Evolutionary conservation across 2,797 vertebrate species (phyloP).

Genomic region (Dromococcyx pavoninus): DNA sequence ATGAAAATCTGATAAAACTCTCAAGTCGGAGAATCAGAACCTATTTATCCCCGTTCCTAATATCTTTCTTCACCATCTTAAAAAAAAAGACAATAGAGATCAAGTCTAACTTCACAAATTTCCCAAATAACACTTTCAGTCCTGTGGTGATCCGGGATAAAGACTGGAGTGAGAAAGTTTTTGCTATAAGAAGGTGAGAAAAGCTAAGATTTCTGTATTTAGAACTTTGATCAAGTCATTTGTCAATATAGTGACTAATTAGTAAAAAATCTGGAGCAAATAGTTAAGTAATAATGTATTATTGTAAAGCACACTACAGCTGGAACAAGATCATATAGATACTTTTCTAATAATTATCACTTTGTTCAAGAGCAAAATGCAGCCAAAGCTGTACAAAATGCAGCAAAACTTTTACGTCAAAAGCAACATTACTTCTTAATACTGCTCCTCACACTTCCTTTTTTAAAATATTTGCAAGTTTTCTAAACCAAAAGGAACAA

Average conservation of each 20-base stretch:
- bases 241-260: background rate
- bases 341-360: background rate
- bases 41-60: background rate
- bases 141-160: background rate
- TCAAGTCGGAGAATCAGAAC: background rate
- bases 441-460: background rate
- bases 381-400: background rate
- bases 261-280: background rate
- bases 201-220: background rate
- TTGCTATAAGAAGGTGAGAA: background rate
- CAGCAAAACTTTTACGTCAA: background rate
- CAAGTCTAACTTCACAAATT: background rate
- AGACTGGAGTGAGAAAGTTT: background rate
- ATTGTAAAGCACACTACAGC: background rate
- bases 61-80: background rate
- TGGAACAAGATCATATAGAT: background rate
- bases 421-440: background rate
- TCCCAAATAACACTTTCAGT: background rate
- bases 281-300: background rate
- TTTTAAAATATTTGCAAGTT: background rate
- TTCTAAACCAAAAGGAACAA: background rate
- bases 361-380: background rate
- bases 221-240: background rate
- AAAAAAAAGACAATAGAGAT: background rate
- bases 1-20: background rate